These are phyloP conservation scores for Cataglyphis albicans DNA, from an alignment of 2,888 invertebrate species.

Conservation along the genomic window DNA sequence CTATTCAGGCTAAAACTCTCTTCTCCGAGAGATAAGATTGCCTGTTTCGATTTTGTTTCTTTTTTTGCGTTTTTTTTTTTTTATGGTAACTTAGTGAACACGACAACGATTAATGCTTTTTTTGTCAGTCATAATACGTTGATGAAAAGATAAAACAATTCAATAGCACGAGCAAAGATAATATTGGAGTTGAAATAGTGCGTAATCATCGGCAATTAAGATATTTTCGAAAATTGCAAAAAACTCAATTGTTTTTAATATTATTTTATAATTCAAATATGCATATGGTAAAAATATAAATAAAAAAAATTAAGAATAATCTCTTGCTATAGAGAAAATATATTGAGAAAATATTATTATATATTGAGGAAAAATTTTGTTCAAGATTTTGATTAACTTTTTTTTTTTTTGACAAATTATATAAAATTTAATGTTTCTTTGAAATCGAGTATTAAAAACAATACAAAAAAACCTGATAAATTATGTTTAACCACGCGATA, in stretches of 20 bases:
- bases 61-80: neutral
- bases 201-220: neutral
- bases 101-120: neutral
- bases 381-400: neutral
- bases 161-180: neutral
- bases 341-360: too few relatives aligned
- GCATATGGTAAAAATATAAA: neutral
- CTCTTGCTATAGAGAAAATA: neutral
- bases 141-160: neutral
- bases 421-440: neutral
- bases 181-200: neutral
- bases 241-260: neutral
- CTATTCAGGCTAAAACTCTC: neutral
- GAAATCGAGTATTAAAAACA: neutral
- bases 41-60: neutral
- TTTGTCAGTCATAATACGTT: neutral
- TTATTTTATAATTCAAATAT: neutral
- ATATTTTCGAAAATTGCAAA: neutral
- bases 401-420: neutral
- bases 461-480: neutral
- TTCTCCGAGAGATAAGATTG: conserved; percentile 1
- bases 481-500: neutral
- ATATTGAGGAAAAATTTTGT: neutral
- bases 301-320: neutral
- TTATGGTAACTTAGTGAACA: neutral